These are phyloP conservation scores for Orthonevra nobilis DNA, from an alignment of 2,888 invertebrate species.

Conservation along the genomic window DNA sequence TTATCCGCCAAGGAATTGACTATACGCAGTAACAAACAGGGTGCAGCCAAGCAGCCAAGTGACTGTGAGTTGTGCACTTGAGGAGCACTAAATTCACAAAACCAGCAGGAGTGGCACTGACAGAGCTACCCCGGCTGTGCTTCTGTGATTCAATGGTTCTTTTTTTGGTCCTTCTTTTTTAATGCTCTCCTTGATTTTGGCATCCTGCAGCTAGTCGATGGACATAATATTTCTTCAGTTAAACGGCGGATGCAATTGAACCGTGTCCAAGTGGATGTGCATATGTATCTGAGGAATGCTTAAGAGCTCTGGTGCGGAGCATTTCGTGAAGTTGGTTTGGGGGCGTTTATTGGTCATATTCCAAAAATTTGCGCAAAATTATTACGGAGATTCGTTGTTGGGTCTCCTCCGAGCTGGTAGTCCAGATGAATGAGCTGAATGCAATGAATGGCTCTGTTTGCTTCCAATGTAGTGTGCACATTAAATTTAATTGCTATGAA, in stretches of 20 bases:
- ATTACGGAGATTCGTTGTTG: constrained; percentile 35
- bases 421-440: constrained; percentile 64
- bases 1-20: constrained; percentile 46
- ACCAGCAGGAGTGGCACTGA: constrained; percentile 58
- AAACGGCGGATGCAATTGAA: constrained; percentile 67
- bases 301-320: constrained; percentile 9
- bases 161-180: background rate
- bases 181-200: constrained; percentile 52
- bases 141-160: constrained; percentile 7
- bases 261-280: constrained; percentile 60
- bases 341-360: constrained; percentile 70
- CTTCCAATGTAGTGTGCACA: constrained; percentile 59
- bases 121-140: constrained; percentile 33
- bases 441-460: constrained; percentile 63
- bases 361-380: constrained; percentile 64
- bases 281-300: constrained; percentile 33
- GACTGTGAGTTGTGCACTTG: constrained; percentile 49
- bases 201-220: constrained; percentile 58
- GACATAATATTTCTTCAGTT: constrained; percentile 66
- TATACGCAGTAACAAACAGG: constrained; percentile 43
- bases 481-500: constrained; percentile 70
- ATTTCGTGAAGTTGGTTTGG: constrained; percentile 37
- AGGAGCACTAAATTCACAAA: constrained; percentile 57
- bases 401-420: constrained; percentile 30
- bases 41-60: constrained; percentile 52